These are phyloP conservation scores for Amphilophus citrinellus DNA, from an alignment of 2,113 vertebrate genomes.

Conservation along the genomic window DNA sequence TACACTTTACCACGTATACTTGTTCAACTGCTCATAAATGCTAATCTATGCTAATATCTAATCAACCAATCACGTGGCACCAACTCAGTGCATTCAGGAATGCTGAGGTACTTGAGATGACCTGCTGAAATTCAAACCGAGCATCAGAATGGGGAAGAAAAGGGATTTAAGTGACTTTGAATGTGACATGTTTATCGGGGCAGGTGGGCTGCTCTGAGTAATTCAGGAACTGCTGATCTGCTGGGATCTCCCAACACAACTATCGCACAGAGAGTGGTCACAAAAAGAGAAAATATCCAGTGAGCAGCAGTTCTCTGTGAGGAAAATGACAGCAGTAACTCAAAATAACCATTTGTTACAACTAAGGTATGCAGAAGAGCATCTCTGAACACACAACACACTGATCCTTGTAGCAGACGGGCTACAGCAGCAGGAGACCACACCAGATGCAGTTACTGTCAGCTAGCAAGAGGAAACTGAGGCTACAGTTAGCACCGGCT, in stretches of 20 bases:
- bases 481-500: not conserved
- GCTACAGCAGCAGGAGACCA: not conserved
- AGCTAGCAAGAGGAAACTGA: not conserved
- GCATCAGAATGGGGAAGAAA: not conserved
- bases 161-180: not conserved
- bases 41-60: not conserved
- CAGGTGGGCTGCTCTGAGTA: too few relatives aligned
- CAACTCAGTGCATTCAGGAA: not conserved
- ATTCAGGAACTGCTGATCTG: not conserved
- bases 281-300: not conserved
- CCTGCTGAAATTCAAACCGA: not conserved
- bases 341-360: not conserved
- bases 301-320: not conserved
- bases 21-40: not conserved
- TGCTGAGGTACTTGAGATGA: not conserved
- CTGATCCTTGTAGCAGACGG: not conserved
- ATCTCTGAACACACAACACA: not conserved
- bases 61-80: not conserved
- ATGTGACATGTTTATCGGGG: too few relatives aligned
- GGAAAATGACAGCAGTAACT: not conserved
- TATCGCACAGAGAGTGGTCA: not conserved
- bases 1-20: too few relatives aligned
- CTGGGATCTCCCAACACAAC: not conserved
- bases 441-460: not conserved
- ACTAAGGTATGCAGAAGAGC: rapidly evolving